A percentile compares a stretch with the other conserved stretches of the same genome.
Evolutionary conservation across 2,797 vertebrate species (phyloP).

Genomic region (Malurus splendens): DNA sequence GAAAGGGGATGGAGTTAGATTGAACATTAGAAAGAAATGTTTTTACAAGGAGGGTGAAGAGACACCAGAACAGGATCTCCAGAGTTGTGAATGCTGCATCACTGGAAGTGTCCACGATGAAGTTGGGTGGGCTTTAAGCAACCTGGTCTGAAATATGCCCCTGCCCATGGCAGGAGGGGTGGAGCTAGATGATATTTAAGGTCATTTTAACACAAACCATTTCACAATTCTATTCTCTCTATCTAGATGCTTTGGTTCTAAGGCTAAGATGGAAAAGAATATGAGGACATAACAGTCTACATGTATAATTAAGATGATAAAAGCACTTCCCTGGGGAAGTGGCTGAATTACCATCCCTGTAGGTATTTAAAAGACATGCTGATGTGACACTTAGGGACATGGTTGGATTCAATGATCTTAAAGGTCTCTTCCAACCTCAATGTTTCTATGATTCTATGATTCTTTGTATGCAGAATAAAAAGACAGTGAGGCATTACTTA

Average conservation of each 20-base stretch:
- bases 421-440: not conserved
- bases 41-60: not conserved
- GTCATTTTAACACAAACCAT: not conserved
- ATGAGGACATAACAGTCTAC: not conserved
- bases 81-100: not conserved
- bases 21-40: not conserved
- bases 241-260: not conserved
- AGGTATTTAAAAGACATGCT: not conserved
- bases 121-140: not conserved
- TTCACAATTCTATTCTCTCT: not conserved
- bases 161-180: not conserved
- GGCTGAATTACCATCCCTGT: not conserved
- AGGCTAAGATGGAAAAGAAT: not conserved
- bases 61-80: not conserved
- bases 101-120: not conserved
- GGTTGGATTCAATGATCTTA: not conserved
- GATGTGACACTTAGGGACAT: not conserved
- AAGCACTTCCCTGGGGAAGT: not conserved
- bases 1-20: not conserved
- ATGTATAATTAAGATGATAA: not conserved
- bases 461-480: not conserved
- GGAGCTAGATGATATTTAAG: not conserved
- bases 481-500: not conserved
- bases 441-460: not conserved
- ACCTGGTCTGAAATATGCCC: not conserved